Percentiles rank a stretch among this genome's conserved stretches.
phyloP scores from a whole-genome alignment of 2,797 vertebrate genomes.

The Anguilla anguilla region DNA sequence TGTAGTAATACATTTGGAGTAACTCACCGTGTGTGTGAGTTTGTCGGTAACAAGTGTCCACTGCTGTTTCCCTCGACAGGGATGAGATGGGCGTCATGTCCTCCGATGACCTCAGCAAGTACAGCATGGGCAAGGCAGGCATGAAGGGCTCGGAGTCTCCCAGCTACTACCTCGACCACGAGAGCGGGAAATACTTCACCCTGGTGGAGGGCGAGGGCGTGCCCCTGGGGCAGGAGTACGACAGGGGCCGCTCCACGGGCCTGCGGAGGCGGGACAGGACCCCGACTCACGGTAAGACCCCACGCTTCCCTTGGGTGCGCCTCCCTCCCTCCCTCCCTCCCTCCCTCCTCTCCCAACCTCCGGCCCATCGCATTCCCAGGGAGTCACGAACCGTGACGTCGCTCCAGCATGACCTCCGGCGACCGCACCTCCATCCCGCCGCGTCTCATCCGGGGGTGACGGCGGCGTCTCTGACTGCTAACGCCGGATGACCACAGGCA shows the following conservation, averaged over 20 bases:
- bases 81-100: slow-evolving; percentile 72
- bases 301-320: neutral
- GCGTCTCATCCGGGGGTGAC: neutral
- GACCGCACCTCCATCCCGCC: neutral
- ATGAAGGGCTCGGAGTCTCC: slow-evolving; percentile 74
- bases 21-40: too few species aligned
- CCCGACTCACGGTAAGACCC: slow-evolving; percentile 69
- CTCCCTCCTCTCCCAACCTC: neutral
- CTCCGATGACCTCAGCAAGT: slow-evolving; percentile 73
- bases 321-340: neutral
- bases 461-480: neutral
- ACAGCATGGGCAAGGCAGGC: slow-evolving; percentile 62
- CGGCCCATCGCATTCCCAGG: neutral
- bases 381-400: neutral
- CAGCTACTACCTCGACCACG: slow-evolving; percentile 73
- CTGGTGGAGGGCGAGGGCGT: slow-evolving; percentile 70
- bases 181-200: slow-evolving; percentile 73
- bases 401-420: neutral
- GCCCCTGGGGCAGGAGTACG: slow-evolving; percentile 66
- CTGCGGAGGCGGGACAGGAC: slow-evolving; percentile 76
- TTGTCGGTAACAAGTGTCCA: too few species aligned
- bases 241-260: slow-evolving; percentile 68
- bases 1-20: neutral
- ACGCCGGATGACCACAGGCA: neutral
- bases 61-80: slow-evolving; percentile 44